These are phyloP conservation scores for Muschampia plurimacula DNA, from an alignment of 2,888 invertebrate genomes.

Conservation along the genomic window DNA sequence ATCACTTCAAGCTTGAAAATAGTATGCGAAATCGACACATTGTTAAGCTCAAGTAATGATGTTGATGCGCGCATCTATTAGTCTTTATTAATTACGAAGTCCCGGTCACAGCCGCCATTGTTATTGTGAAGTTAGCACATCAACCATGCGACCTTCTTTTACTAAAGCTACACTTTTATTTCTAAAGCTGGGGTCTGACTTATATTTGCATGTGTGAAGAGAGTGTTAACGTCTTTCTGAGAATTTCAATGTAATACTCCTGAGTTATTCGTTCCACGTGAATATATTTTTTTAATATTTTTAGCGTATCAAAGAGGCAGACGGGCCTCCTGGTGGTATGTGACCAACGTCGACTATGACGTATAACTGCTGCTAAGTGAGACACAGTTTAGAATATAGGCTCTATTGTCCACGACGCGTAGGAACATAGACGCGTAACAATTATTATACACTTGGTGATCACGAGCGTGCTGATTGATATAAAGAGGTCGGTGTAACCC, in stretches of 20 bases:
- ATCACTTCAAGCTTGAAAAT: constrained; percentile 18
- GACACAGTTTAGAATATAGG: too few species aligned
- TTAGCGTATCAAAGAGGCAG: too few species aligned
- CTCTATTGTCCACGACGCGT: too few species aligned
- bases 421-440: too few species aligned
- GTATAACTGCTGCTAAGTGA: too few species aligned
- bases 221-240: too few species aligned
- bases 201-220: not conserved
- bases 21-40: constrained; percentile 35
- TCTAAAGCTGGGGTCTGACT: constrained; percentile 36
- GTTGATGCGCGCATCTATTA: constrained; percentile 12
- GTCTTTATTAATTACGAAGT: constrained; percentile 47
- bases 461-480: too few species aligned
- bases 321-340: too few species aligned
- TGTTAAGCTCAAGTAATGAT: constrained; percentile 21
- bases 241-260: too few species aligned
- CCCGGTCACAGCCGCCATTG: constrained; percentile 60
- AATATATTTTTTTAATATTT: not conserved
- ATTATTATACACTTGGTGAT: too few species aligned
- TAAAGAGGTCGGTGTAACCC: too few species aligned
- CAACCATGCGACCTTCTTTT: constrained; percentile 58
- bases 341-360: too few species aligned
- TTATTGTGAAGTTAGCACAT: constrained; percentile 66
- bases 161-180: constrained; percentile 39
- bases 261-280: not conserved